phyloP scores from a whole-genome alignment of 2,888 invertebrate species.

The Eupeodes latifasciatus region DNA sequence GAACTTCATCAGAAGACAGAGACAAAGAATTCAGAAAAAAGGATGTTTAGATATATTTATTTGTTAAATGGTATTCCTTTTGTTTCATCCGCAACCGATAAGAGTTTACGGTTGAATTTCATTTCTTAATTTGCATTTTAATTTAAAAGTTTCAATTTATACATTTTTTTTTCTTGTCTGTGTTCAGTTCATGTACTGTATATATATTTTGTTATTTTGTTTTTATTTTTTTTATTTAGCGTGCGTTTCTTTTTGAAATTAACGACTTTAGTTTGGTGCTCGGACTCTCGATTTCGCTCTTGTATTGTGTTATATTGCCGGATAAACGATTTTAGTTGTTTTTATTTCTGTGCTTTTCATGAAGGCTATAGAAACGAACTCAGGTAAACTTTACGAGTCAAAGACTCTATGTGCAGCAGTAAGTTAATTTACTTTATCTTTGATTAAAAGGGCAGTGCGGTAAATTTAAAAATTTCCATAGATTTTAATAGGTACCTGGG shows the following conservation, averaged over 20 bases:
- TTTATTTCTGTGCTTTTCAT: no score
- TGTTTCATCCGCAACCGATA: slow-evolving; percentile 72
- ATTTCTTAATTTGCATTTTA: slow-evolving; percentile 76
- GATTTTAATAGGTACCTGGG: not conserved
- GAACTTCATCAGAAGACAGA: not conserved
- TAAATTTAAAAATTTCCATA: slow-evolving; percentile 22
- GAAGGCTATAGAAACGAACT: not conserved
- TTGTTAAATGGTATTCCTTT: slow-evolving; percentile 55
- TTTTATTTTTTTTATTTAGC: not conserved
- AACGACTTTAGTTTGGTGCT: slow-evolving; percentile 16
- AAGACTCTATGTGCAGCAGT: no score
- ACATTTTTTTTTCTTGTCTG: not conserved
- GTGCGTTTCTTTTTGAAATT: slow-evolving; percentile 17
- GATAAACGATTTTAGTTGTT: slow-evolving; percentile 24
- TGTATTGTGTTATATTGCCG: slow-evolving; percentile 26
- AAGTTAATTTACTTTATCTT: slow-evolving; percentile 45
- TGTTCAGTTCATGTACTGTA: no score
- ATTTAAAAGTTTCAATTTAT: slow-evolving; percentile 66
- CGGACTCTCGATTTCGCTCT: not conserved
- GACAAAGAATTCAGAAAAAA: slow-evolving; percentile 32
- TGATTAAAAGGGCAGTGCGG: slow-evolving; percentile 32
- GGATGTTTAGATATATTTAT: slow-evolving; percentile 64
- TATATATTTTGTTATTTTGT: not conserved
- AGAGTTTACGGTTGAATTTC: slow-evolving; percentile 74
- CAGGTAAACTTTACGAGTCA: not conserved